A percentile compares a stretch with the other conserved stretches of the same genome.
Evolutionary conservation across 2,797 vertebrate genomes (phyloP).

Genomic region (Gallirallus australis): DNA sequence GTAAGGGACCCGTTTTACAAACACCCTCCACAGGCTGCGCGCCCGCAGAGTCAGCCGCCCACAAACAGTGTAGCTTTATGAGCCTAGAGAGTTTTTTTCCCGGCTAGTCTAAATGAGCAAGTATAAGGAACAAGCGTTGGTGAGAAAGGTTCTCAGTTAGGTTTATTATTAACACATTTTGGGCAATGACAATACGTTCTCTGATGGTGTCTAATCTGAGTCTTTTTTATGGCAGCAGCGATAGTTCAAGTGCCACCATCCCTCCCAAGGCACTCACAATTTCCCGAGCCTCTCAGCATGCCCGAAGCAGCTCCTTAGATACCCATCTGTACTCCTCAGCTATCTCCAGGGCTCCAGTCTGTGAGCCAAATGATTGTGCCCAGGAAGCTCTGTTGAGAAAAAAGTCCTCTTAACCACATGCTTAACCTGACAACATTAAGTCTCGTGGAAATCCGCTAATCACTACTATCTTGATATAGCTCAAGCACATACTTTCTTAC

Average conservation of each 20-base stretch:
- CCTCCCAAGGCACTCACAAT: accelerated
- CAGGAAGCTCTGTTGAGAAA: background rate
- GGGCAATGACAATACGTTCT: background rate
- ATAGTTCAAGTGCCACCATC: background rate
- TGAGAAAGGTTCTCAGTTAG: background rate
- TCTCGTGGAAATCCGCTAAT: background rate
- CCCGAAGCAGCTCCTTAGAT: background rate
- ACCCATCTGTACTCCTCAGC: background rate
- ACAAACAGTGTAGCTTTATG: accelerated
- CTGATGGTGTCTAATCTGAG: accelerated
- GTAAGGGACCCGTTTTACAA: background rate
- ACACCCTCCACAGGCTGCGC: accelerated
- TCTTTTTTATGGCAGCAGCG: background rate
- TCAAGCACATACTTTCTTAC: background rate
- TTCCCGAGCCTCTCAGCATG: background rate
- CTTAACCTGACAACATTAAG: background rate
- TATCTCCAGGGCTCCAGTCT: no score
- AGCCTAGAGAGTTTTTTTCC: background rate
- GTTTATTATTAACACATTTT: background rate
- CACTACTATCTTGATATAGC: background rate
- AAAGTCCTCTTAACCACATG: background rate
- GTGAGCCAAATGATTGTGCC: background rate
- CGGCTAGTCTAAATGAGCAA: background rate
- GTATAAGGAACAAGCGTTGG: background rate
- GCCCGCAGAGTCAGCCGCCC: background rate